Conservation (phyloP, 2,797 vertebrate species). For the Mormyrus proboscirostris region DNA sequence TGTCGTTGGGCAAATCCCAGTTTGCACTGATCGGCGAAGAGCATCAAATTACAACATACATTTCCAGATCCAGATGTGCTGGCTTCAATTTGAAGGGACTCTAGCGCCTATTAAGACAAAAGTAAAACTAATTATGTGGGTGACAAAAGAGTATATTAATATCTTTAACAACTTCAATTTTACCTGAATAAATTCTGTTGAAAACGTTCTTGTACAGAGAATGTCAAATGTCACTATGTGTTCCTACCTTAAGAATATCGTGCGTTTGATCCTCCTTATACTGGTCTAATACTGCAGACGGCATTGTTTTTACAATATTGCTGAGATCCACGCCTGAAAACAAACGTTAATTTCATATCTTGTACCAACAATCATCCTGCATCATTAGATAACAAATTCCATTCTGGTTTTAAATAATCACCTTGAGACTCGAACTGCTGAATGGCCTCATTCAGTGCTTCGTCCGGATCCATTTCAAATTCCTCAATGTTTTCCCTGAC, state of each 20-base stretch:
- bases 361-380: background rate
- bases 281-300: conserved; percentile 50
- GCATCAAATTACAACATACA: conserved; percentile 43
- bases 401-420: conserved; percentile 38
- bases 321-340: conserved; percentile 81
- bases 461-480: conserved; percentile 80
- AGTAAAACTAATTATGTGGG: background rate
- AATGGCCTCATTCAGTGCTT: conserved; percentile 79
- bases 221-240: background rate
- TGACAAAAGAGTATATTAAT: background rate
- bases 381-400: background rate
- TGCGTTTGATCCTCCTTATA: conserved; percentile 67
- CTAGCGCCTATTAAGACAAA: conserved; percentile 60
- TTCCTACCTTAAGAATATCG: conserved; percentile 71
- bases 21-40: conserved; percentile 72
- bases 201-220: background rate
- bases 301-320: conserved; percentile 76
- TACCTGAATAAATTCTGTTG: background rate
- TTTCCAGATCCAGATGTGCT: conserved; percentile 34
- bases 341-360: background rate
- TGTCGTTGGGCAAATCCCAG: conserved; percentile 71
- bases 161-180: background rate
- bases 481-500: conserved; percentile 85
- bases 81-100: conserved; percentile 57
- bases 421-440: conserved; percentile 93